These are phyloP conservation scores for Bellardia pandia DNA, from an alignment of 2,888 invertebrate species.

Conservation along the genomic window DNA sequence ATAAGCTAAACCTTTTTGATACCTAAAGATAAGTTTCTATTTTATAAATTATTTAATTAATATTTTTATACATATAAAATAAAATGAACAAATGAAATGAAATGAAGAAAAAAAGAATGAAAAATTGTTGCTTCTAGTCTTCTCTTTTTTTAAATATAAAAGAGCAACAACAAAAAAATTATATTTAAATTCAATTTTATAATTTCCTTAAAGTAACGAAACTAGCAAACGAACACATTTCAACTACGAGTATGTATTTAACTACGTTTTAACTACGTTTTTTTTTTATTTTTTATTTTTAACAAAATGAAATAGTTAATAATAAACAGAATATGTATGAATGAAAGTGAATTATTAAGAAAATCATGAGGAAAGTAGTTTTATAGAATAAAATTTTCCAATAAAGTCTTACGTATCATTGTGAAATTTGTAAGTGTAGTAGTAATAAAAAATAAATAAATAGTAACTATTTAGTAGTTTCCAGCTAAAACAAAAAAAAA, in stretches of 20 bases:
- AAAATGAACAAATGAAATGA: slow-evolving; percentile 38
- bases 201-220: slow-evolving; percentile 58
- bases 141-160: slow-evolving; percentile 80
- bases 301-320: slow-evolving; percentile 59
- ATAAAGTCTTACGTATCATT: slow-evolving; percentile 61
- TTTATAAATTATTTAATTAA: slow-evolving; percentile 75
- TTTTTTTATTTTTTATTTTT: slow-evolving; percentile 22
- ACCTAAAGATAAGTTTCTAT: slow-evolving; percentile 67
- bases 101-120: slow-evolving; percentile 12
- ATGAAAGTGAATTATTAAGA: slow-evolving; percentile 43
- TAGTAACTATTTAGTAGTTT: slow-evolving; percentile 67
- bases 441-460: slow-evolving; percentile 50
- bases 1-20: slow-evolving; percentile 51
- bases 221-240: slow-evolving; percentile 58
- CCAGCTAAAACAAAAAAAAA: slow-evolving; percentile 41
- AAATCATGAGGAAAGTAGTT: slow-evolving; percentile 63
- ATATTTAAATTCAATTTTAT: slow-evolving; percentile 51
- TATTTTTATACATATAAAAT: slow-evolving; percentile 78
- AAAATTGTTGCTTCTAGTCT: slow-evolving; percentile 83
- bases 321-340: slow-evolving; percentile 46
- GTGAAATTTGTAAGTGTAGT: slow-evolving; percentile 69
- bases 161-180: slow-evolving; percentile 79
- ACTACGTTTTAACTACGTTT: slow-evolving; percentile 55
- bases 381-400: slow-evolving; percentile 57
- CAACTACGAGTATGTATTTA: slow-evolving; percentile 21